These are phyloP conservation scores for Catharus bicknelli DNA, from an alignment of 2,113 vertebrate species.

Conservation along the genomic window DNA sequence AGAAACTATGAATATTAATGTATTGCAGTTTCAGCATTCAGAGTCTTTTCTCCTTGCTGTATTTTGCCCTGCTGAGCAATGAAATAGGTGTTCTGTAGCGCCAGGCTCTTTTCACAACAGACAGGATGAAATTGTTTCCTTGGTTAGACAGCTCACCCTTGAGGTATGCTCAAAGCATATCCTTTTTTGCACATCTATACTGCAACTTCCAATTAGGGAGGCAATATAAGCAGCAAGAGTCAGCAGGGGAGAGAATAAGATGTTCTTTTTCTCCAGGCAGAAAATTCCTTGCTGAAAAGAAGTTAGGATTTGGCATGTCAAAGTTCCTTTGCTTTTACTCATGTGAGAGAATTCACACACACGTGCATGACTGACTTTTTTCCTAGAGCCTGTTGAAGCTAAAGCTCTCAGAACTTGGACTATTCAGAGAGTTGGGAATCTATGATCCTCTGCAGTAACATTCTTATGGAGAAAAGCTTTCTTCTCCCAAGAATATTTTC, in stretches of 20 bases:
- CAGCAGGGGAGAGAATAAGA: background rate
- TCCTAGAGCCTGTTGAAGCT: background rate
- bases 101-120: background rate
- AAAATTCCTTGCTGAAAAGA: conserved; percentile 19
- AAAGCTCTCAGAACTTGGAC: background rate
- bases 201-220: conserved; percentile 38
- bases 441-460: background rate
- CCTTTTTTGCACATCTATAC: conserved; percentile 21
- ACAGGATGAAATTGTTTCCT: conserved; percentile 16
- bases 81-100: background rate
- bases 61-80: background rate
- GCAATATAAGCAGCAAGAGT: background rate
- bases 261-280: background rate
- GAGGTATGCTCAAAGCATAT: conserved; percentile 49
- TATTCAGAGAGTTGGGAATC: background rate
- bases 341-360: background rate
- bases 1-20: background rate
- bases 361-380: background rate
- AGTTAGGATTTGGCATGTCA: background rate
- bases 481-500: background rate
- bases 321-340: conserved; percentile 10
- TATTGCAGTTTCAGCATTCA: background rate
- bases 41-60: background rate
- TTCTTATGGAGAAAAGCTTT: background rate
- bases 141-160: conserved; percentile 65